These are phyloP conservation scores for Urophycis tenuis DNA, from an alignment of 2,797 vertebrate species.

Conservation along the genomic window DNA sequence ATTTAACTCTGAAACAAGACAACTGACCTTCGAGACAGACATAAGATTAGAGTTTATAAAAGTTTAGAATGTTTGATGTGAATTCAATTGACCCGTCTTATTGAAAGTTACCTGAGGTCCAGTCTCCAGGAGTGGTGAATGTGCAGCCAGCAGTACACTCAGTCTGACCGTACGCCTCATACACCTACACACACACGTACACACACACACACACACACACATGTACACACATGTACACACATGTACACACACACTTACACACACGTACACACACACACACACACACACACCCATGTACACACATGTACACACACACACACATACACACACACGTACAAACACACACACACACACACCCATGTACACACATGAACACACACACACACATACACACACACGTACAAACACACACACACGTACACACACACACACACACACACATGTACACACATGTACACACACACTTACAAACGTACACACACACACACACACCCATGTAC, in stretches of 20 bases:
- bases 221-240: neutral
- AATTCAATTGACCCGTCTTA: neutral
- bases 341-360: conserved; percentile 90
- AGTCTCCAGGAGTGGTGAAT: conserved; percentile 95
- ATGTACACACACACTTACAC: neutral
- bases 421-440: conserved; percentile 20
- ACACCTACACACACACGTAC: conserved; percentile 70
- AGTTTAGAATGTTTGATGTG: neutral
- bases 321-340: too few relatives aligned
- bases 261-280: neutral
- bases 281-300: too few relatives aligned
- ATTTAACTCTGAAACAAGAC: neutral
- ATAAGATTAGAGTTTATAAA: neutral
- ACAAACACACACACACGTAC: conserved; percentile 78
- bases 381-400: neutral
- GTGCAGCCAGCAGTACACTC: conserved; percentile 98
- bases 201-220: neutral
- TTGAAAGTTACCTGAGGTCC: conserved; percentile 83
- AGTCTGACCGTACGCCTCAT: conserved; percentile 96
- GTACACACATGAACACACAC: conserved; percentile 24
- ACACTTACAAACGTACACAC: too few relatives aligned
- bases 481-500: conserved; percentile 90
- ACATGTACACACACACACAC: too few relatives aligned
- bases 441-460: neutral
- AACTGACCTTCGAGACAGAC: neutral